Evolutionary conservation across 23 tunicate genomes (phyloP), one percentile per base, ranked within the genome.

Genomic region (Styela plicata): DNA sequence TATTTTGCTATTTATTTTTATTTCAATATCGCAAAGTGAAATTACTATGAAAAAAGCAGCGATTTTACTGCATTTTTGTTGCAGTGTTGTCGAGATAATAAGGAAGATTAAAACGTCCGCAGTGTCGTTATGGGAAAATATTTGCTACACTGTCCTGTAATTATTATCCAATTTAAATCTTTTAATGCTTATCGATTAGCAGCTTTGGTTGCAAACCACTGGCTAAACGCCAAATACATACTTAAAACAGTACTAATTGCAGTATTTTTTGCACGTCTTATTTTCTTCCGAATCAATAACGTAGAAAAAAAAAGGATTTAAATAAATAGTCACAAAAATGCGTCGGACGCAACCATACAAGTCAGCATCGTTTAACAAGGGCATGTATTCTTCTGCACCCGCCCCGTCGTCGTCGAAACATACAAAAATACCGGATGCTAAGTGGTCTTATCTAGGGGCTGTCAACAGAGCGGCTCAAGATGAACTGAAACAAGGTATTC

Each of bases 401-500:
- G 27, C n/a, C 28, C 13, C 27, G 17, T 20, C 73, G 27, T 68
- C 73, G n/a, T 16, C 73, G 31, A 21, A 21, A 33, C 3, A 31
- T 2, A 16, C 36, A 16, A 71, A 71, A 34, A 27, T 16, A 3
- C 5, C 77, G 34, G 77, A 71, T 3, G 77, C 36, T 3, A 71
- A 71, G 17, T 71, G 77, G 77, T 71, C 77, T 3, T 71, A 71
- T 30, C 34, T 71, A 3, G 77, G 77, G 77, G 36, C 32, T 21
- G 5, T 30, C 34, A 33, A 71, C 35, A 71, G 34, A 36, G 77
- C 77, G 36, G 32, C 77, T 3, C 77, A 71, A 34, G 34, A 71
- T 20, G 77, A 71, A 32, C 17, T 71, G 36, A 33, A 32, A 71
- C 36, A 30, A 71, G 77, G 77, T 71, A 71, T 5, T n/a, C n/a